Evolutionary conservation across 2,113 vertebrate species (phyloP).

Genomic region (Cebidichthys violaceus): DNA sequence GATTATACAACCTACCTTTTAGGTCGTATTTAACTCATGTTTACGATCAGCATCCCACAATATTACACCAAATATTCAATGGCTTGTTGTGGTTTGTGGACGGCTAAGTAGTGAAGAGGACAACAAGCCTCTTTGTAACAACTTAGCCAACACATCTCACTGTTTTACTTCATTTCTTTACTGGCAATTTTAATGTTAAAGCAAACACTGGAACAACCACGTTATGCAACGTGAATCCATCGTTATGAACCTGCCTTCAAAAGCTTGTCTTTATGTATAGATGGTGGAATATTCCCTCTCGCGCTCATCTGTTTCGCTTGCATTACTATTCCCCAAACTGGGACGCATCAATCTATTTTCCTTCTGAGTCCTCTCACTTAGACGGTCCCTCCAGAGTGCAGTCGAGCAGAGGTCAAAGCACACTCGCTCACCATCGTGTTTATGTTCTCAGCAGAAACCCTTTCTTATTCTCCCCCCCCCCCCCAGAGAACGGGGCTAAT

Average conservation of each 20-base stretch:
- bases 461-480: constrained; percentile 7
- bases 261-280: neutral
- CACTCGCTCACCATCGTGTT: constrained; percentile 9
- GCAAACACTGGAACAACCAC: neutral
- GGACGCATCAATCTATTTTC: constrained; percentile 5
- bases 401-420: constrained; percentile 39
- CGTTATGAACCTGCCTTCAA: neutral
- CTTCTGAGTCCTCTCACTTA: constrained; percentile 11
- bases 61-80: neutral
- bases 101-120: neutral
- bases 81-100: neutral
- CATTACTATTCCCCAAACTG: neutral
- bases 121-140: neutral
- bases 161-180: too few species aligned
- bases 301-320: neutral
- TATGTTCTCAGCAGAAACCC: constrained; percentile 47
- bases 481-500: constrained; percentile 19
- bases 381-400: constrained; percentile 5
- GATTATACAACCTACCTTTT: too few species aligned
- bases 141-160: too few species aligned
- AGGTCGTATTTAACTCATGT: too few species aligned
- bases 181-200: too few species aligned
- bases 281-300: neutral
- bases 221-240: neutral
- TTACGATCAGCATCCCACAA: neutral